Percentiles rank a stretch among this genome's conserved stretches.
phyloP scores from a whole-genome alignment of 2,888 invertebrate genomes.

The Gibbula magus region DNA sequence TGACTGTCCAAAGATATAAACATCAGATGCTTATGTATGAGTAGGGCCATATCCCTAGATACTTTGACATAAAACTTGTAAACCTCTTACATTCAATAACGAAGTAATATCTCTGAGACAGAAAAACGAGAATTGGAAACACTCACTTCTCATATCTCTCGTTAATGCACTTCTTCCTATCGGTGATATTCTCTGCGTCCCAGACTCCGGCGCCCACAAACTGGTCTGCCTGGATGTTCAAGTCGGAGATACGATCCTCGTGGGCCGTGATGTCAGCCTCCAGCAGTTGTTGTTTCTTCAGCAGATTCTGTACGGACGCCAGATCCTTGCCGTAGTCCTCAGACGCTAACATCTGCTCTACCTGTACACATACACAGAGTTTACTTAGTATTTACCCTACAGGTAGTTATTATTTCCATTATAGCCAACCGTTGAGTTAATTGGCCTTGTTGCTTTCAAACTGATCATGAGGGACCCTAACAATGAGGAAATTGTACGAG shows the following conservation, averaged over 20 bases:
- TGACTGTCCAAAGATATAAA: too few species aligned
- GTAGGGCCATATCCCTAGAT: too few species aligned
- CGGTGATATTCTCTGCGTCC: slow-evolving; percentile 93
- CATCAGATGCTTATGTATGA: too few species aligned
- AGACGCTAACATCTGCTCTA: slow-evolving; percentile 92
- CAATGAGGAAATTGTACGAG: too few species aligned
- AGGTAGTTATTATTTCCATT: too few species aligned
- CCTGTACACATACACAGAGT: slow-evolving; percentile 63
- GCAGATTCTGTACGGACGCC: slow-evolving; percentile 97
- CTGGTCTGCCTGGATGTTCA: slow-evolving; percentile 97
- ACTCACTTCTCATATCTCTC: slow-evolving; percentile 85
- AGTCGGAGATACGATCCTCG: slow-evolving; percentile 83
- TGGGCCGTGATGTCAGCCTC: slow-evolving; percentile 97
- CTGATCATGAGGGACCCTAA: too few species aligned
- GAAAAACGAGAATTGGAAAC: not conserved
- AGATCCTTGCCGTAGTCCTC: slow-evolving; percentile 99
- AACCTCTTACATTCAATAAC: too few species aligned
- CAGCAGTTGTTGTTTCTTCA: slow-evolving; percentile 91
- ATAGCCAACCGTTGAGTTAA: too few species aligned
- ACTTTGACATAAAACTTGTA: too few species aligned
- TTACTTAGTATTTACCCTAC: too few species aligned
- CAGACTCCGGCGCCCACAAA: slow-evolving; percentile 92
- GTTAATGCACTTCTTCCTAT: slow-evolving; percentile 95
- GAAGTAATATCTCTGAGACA: too few species aligned
- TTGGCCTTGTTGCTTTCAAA: too few species aligned